Conservation (phyloP, 2,797 vertebrate genomes). For the Potorous gilbertii region DNA sequence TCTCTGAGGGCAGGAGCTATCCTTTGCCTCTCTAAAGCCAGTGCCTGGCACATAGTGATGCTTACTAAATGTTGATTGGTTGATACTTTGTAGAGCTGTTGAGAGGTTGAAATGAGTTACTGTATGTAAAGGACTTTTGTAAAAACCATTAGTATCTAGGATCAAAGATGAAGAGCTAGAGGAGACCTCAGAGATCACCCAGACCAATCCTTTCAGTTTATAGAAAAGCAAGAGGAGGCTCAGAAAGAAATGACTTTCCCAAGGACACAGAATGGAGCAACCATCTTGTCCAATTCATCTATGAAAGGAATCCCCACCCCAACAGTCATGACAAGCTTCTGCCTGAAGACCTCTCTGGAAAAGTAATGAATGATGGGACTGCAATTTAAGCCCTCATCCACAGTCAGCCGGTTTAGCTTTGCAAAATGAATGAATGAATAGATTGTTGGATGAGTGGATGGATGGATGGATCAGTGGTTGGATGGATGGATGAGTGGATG, state of each 20-base stretch:
- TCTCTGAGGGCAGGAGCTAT: background rate
- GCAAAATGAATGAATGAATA: background rate
- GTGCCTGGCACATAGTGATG: background rate
- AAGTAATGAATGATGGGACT: background rate
- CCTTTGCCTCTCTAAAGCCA: background rate
- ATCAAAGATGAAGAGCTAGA: background rate
- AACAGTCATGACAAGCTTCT: background rate
- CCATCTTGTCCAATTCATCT: background rate
- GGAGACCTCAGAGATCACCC: background rate
- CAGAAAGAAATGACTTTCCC: background rate
- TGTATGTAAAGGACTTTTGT: background rate
- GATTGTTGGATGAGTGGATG: background rate
- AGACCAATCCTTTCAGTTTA: background rate
- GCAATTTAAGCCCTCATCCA: background rate
- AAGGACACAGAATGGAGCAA: background rate
- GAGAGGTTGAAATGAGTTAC: background rate
- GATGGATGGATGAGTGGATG: background rate
- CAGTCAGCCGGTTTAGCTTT: background rate
- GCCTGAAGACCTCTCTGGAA: background rate
- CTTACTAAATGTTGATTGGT: background rate
- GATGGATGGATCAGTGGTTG: background rate
- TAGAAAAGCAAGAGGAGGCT: background rate
- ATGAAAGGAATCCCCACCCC: background rate
- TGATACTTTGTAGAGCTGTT: background rate
- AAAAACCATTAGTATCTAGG: background rate